These are phyloP conservation scores for Beris chalybata DNA, from an alignment of 2,888 invertebrate genomes.

Conservation along the genomic window DNA sequence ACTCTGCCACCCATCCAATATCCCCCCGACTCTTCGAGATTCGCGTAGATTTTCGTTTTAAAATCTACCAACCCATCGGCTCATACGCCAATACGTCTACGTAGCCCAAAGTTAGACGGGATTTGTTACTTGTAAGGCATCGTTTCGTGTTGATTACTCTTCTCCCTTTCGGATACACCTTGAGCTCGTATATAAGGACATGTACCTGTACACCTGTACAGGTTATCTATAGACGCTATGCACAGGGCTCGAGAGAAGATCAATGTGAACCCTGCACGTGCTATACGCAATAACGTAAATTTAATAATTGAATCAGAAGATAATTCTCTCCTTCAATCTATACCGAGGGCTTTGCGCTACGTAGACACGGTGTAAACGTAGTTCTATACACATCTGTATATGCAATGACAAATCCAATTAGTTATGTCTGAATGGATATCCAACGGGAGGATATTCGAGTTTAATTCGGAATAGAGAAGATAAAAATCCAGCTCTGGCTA, in stretches of 20 bases:
- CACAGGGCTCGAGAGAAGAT: constrained; percentile 21
- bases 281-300: constrained; percentile 36
- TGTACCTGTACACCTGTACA: background rate
- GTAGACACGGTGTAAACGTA: constrained; percentile 8
- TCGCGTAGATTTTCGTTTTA: too few relatives aligned
- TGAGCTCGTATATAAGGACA: background rate
- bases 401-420: constrained; percentile 39
- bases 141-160: constrained; percentile 16
- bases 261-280: constrained; percentile 29
- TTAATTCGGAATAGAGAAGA: constrained; percentile 29
- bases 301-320: constrained; percentile 39
- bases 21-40: too few relatives aligned
- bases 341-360: background rate
- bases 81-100: too few relatives aligned
- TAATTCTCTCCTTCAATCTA: constrained; percentile 26
- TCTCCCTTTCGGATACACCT: constrained; percentile 10
- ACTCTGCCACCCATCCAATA: too few relatives aligned
- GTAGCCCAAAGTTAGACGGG: background rate
- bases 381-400: background rate
- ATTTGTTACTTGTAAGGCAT: constrained; percentile 26
- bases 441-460: constrained; percentile 31
- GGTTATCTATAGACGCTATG: background rate
- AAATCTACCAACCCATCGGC: too few relatives aligned
- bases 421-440: constrained; percentile 33
- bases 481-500: constrained; percentile 18